Base-by-base conservation (phyloP, 2,797 vertebrate genomes). In the Lagothrix lagotricha region DNA sequence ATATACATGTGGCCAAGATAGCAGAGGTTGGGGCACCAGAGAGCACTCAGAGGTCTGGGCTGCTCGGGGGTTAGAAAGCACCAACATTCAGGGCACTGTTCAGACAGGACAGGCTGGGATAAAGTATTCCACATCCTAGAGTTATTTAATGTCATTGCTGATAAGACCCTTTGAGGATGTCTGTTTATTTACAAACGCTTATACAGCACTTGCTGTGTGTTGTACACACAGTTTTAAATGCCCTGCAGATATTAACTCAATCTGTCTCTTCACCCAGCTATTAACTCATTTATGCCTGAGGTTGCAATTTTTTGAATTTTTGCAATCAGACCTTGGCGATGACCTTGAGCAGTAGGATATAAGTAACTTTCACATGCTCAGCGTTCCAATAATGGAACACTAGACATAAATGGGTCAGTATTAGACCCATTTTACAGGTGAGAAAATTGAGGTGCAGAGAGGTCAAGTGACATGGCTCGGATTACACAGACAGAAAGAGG, bases 361-460 rank as follows among this genome's bases (percentile, higher is more conserved):
- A 67, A 67, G 8, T 67, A 67, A n/a, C 33, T 67, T 33, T 7
- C 64, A 67, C 64, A n/a, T n/a, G 64, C 64, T n/a, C 17, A 67
- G 64, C 1, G 4, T 67, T 67, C 64, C 64, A 67, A 19, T n/a
- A 67, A 67, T 67, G 15, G 64, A 67, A 67, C 7, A 17, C 64
- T 67, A 67, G 64, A 15, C 33, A 67, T n/a, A 67, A 67, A 17
- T 67, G 33, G 15, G 64, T 64, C 61, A n/a, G 17, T 64, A 67
- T n/a, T 67, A 81, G n/a, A 28, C 58, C 28, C 54, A 28, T 44
- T 86, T 90, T 54, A 39, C 61, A 67, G 54, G 64, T n/a, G 12
- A 96, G 85, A 46, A 94, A 93, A 94, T 30, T 4, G 9, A 96
- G 72, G 30, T n/a, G 36, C 41, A 44, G 52, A 73, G 39, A 95